Percentiles rank a stretch among this genome's conserved stretches.
phyloP scores from a whole-genome alignment of 2,113 vertebrate genomes.

The Scatophagus argus region DNA sequence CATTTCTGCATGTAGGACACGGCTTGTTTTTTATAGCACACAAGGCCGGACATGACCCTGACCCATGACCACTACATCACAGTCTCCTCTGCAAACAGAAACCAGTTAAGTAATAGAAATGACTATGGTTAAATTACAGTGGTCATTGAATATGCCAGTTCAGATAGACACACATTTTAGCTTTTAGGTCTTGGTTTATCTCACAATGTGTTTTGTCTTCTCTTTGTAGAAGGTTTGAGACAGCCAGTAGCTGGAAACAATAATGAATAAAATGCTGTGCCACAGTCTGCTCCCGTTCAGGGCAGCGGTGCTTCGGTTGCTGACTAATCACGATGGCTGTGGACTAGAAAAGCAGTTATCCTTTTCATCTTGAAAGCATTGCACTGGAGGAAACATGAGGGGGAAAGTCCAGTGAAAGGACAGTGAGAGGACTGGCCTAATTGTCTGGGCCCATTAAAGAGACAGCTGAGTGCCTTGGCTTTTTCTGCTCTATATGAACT shows the following conservation, averaged over 20 bases:
- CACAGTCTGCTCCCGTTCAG: not conserved
- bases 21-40: not conserved
- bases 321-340: conserved; percentile 16
- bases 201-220: not conserved
- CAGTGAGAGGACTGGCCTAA: conserved; percentile 45
- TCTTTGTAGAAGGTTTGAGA: not conserved
- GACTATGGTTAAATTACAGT: not conserved
- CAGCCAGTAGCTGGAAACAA: not conserved
- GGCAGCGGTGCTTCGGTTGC: not conserved
- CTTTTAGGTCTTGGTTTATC: not conserved
- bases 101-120: not conserved
- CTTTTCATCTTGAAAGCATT: conserved; percentile 26
- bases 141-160: not conserved
- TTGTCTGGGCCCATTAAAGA: conserved; percentile 39
- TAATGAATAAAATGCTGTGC: not conserved
- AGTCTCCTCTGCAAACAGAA: not conserved
- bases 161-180: not conserved
- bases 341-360: conserved; percentile 16
- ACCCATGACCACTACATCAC: not conserved
- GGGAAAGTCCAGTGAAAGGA: conserved; percentile 61
- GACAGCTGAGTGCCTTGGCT: conserved; percentile 23
- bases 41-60: not conserved
- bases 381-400: conserved; percentile 26
- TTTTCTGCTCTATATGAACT: conserved; percentile 25
- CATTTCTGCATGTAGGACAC: not conserved